Conservation (phyloP, 23 tunicate genomes). For the Trididemnum clinides region DNA sequence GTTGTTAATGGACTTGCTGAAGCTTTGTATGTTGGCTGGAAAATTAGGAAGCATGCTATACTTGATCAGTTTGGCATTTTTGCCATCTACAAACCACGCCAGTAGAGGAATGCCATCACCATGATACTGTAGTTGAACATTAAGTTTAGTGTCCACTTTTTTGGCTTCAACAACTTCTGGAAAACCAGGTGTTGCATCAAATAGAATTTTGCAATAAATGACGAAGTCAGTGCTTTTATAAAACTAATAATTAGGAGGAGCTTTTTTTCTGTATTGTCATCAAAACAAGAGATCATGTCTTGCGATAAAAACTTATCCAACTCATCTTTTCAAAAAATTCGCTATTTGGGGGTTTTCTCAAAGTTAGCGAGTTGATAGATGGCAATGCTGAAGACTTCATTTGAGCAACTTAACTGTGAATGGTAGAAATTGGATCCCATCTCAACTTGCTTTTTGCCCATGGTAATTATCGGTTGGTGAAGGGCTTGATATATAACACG, state of each 20-base stretch:
- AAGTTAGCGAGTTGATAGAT: too few species aligned
- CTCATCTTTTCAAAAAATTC: too few species aligned
- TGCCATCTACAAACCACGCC: not conserved
- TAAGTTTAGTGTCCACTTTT: not conserved
- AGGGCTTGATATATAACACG: not conserved
- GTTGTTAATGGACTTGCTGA: not conserved
- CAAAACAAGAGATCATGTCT: too few species aligned
- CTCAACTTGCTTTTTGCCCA: not conserved
- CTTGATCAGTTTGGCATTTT: not conserved
- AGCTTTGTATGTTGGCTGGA: not conserved
- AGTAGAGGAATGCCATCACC: not conserved
- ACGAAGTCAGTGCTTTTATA: too few species aligned
- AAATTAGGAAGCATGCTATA: constrained; percentile 5
- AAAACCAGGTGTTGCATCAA: not conserved
- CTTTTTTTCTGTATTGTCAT: too few species aligned
- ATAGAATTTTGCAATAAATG: too few species aligned
- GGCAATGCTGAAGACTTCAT: not conserved
- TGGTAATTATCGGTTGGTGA: not conserved
- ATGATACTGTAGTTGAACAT: not conserved
- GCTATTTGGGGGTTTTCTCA: too few species aligned
- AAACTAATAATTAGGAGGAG: too few species aligned
- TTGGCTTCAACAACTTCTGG: not conserved
- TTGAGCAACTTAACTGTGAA: not conserved
- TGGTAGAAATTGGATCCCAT: not conserved
- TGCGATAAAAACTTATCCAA: too few species aligned